phyloP scores from a whole-genome alignment of 1,140 invertebrate species.

The Lysiphlebus fabarum region DNA sequence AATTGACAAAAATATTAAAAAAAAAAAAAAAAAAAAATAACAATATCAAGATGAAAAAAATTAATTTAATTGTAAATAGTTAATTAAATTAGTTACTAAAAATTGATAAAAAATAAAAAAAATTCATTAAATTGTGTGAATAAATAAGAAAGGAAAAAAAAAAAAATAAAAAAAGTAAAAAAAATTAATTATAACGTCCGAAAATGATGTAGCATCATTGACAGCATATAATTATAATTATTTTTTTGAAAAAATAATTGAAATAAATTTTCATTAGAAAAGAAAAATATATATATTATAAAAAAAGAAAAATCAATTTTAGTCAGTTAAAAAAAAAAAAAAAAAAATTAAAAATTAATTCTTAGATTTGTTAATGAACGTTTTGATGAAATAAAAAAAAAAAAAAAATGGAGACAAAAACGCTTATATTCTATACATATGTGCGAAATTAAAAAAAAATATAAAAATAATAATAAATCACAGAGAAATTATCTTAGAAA shows the following conservation, averaged over 20 bases:
- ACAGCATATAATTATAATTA: no score
- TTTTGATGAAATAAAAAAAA: constrained; percentile 30
- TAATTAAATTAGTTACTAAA: constrained; percentile 22
- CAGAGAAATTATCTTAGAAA: constrained; percentile 36
- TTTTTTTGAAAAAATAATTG: constrained; percentile 30
- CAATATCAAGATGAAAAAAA: constrained; percentile 10
- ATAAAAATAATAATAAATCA: constrained; percentile 11
- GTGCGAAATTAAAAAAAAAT: constrained; percentile 30
- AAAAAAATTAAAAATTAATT: constrained; percentile 29
- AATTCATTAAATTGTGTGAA: constrained; percentile 23
- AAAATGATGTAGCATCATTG: no score
- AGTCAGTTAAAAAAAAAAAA: constrained; percentile 28
- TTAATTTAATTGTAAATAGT: constrained; percentile 26
- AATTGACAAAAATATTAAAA: constrained; percentile 26
- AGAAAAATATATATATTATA: constrained; percentile 18
- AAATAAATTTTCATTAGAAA: background rate
- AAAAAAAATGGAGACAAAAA: constrained; percentile 36
- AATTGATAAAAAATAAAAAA: constrained; percentile 23
- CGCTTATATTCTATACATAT: constrained; percentile 44
- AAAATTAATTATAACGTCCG: constrained; percentile 9
- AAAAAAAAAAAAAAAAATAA: constrained; percentile 23
- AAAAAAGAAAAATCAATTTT: constrained; percentile 25
- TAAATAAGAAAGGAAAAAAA: constrained; percentile 18
- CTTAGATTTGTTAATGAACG: constrained; percentile 15
- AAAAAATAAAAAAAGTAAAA: constrained; percentile 7